phyloP scores from a whole-genome alignment of 2,797 vertebrate species.

The Zenarchopterus dispar region DNA sequence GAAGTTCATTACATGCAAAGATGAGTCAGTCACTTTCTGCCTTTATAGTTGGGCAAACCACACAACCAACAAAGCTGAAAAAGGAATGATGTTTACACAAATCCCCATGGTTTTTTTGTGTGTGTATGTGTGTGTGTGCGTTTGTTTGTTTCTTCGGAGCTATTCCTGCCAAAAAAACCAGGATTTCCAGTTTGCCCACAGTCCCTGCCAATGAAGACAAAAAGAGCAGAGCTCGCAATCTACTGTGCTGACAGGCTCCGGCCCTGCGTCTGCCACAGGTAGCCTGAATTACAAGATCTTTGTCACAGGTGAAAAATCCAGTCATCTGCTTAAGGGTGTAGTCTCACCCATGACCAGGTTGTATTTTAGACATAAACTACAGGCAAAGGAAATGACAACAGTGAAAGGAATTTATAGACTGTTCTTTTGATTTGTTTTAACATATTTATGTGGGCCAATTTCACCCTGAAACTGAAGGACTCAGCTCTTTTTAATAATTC shows the following conservation, averaged over 20 bases:
- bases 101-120: slow-evolving; percentile 3
- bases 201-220: slow-evolving; percentile 47
- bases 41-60: background rate
- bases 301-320: slow-evolving; percentile 21
- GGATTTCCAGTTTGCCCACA: slow-evolving; percentile 68
- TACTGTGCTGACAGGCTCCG: slow-evolving; percentile 37
- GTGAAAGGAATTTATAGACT: slow-evolving; percentile 1
- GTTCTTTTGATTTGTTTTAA: slow-evolving; percentile 28
- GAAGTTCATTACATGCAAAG: slow-evolving; percentile 3
- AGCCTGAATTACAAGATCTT: slow-evolving; percentile 29
- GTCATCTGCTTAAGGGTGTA: slow-evolving; percentile 18
- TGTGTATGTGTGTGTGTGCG: too few relatives aligned
- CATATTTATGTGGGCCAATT: slow-evolving; percentile 17
- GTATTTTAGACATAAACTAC: slow-evolving; percentile 28
- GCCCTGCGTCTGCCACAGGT: slow-evolving; percentile 13
- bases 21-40: slow-evolving; percentile 31
- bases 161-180: slow-evolving; percentile 44
- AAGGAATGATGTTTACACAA: slow-evolving; percentile 19
- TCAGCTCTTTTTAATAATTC: slow-evolving; percentile 82
- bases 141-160: too few relatives aligned
- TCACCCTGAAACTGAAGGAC: slow-evolving; percentile 60
- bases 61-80: background rate
- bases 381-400: background rate
- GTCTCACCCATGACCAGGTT: slow-evolving; percentile 10
- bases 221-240: slow-evolving; percentile 33